Evolutionary conservation across 2,113 vertebrate genomes (phyloP).

Genomic region (Malurus melanocephalus): DNA sequence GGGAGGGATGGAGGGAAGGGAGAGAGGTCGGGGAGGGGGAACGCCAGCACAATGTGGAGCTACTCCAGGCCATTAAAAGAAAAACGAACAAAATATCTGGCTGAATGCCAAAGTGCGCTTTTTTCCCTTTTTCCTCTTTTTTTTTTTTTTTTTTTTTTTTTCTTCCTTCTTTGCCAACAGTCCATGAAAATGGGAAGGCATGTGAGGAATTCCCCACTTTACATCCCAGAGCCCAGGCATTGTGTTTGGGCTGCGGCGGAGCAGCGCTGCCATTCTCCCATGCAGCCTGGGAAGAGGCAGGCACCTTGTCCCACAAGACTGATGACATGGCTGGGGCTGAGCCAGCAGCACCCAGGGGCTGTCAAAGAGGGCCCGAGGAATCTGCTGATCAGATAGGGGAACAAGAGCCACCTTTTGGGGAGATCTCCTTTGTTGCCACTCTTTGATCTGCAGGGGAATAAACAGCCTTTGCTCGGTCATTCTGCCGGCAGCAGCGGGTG

Average conservation of each 20-base stretch:
- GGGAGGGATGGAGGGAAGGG: background rate
- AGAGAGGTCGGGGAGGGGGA: background rate
- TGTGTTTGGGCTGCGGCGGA: slow-evolving; percentile 53
- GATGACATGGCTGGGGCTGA: slow-evolving; percentile 70
- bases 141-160: background rate
- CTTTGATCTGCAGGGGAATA: slow-evolving; percentile 58
- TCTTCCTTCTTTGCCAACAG: slow-evolving; percentile 65
- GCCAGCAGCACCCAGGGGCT: slow-evolving; percentile 53
- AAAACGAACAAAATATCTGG: slow-evolving; percentile 18
- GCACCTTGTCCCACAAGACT: slow-evolving; percentile 82
- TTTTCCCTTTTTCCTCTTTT: slow-evolving; percentile 45
- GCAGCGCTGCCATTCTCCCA: slow-evolving; percentile 77
- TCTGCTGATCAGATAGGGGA: slow-evolving; percentile 81
- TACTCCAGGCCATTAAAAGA: slow-evolving; percentile 30
- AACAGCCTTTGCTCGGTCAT: slow-evolving; percentile 26
- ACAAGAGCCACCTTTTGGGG: slow-evolving; percentile 65
- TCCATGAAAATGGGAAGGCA: slow-evolving; percentile 82
- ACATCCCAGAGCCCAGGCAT: slow-evolving; percentile 53
- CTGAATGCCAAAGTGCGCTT: background rate
- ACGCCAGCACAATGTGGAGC: background rate
- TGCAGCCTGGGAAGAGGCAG: slow-evolving; percentile 75
- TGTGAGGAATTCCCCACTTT: slow-evolving; percentile 79
- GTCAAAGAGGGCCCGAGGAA: slow-evolving; percentile 69
- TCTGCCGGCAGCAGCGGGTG: slow-evolving; percentile 24
- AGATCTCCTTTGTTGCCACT: slow-evolving; percentile 31